A percentile compares a stretch with the other conserved stretches of the same genome.
Conservation (phyloP, 2,797 vertebrate genomes). For the Anguilla pacifica region DNA sequence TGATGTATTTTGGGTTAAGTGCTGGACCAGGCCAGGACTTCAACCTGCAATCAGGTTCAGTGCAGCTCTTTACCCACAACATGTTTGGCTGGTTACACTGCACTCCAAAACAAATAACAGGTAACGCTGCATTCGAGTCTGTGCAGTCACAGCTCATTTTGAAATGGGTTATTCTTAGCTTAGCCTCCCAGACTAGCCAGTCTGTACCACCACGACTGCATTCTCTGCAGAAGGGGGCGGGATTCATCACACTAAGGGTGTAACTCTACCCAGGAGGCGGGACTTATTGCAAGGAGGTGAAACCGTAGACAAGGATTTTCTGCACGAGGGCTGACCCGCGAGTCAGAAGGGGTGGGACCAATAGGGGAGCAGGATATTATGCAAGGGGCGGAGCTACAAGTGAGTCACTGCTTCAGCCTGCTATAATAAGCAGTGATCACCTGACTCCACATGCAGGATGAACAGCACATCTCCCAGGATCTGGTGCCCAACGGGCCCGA, state of each 20-base stretch:
- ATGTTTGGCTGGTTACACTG: not conserved
- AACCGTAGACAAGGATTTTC: not conserved
- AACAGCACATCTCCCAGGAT: not conserved
- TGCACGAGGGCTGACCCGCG: not conserved
- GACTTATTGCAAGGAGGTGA: not conserved
- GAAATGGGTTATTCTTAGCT: not conserved
- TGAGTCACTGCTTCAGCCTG: not conserved
- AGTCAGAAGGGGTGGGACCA: not conserved
- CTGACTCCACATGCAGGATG: not conserved
- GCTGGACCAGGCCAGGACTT: not conserved
- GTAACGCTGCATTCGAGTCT: not conserved
- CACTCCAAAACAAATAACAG: not conserved
- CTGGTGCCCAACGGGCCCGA: not conserved
- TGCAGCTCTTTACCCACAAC: not conserved
- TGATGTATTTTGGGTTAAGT: not conserved
- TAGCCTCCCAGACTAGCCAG: not conserved
- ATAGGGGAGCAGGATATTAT: not conserved
- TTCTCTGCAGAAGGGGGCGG: conserved; percentile 1
- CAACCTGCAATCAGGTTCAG: not conserved
- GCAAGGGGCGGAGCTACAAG: not conserved
- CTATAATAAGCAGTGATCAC: not conserved
- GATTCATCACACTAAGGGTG: not conserved
- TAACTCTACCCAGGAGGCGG: not conserved
- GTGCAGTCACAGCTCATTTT: not conserved
- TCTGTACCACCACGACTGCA: not conserved